phyloP scores from a whole-genome alignment of 2,888 invertebrate genomes.

The Megalurothrips usitatus region DNA sequence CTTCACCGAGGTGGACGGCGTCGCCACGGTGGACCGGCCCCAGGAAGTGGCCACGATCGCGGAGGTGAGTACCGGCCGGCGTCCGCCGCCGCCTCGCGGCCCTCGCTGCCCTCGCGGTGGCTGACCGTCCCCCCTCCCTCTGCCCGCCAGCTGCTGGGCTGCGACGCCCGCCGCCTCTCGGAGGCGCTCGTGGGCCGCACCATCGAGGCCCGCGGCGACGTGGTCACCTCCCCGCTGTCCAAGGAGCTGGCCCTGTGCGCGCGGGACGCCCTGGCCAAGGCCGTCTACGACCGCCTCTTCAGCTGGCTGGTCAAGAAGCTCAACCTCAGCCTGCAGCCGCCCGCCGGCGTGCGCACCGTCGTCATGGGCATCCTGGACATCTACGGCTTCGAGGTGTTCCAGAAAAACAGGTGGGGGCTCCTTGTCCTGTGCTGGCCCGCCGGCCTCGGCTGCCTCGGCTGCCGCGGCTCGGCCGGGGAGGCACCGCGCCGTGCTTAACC shows the following conservation, averaged over 20 bases:
- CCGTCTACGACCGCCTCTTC: conserved; percentile 85
- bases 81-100: background rate
- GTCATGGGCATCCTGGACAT: conserved; percentile 90
- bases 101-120: background rate
- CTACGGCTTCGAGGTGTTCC: conserved; percentile 92
- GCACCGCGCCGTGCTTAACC: no score
- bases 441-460: no score
- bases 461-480: no score
- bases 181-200: conserved; percentile 77
- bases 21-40: conserved; percentile 62
- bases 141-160: conserved; percentile 64
- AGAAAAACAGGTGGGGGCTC: conserved; percentile 66
- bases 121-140: background rate
- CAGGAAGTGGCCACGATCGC: conserved; percentile 62
- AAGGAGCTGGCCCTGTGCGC: conserved; percentile 79
- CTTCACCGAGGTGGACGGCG: conserved; percentile 68
- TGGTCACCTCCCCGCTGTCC: conserved; percentile 74
- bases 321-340: conserved; percentile 67
- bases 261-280: conserved; percentile 84
- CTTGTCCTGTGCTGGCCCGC: no score
- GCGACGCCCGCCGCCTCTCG: conserved; percentile 59
- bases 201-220: conserved; percentile 79
- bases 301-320: conserved; percentile 81
- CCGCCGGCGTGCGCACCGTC: conserved; percentile 51
- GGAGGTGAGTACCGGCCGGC: conserved; percentile 51